Percentiles rank a stretch among this genome's conserved stretches.
Conservation (phyloP, 1,140 invertebrate genomes). For the Temnothorax nylanderi region DNA sequence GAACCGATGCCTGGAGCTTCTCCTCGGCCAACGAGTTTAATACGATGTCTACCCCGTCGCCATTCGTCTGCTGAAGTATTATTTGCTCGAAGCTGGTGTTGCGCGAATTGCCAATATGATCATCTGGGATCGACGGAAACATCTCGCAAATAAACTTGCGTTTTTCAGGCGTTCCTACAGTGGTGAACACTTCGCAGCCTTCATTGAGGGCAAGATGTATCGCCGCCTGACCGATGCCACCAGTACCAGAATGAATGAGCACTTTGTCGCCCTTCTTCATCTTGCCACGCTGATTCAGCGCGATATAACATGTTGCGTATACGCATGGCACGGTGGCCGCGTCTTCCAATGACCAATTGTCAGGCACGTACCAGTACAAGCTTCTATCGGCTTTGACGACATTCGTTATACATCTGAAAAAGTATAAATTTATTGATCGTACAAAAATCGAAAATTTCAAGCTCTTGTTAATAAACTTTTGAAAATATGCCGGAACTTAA, state of each 20-base stretch:
- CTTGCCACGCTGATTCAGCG: slow-evolving; percentile 87
- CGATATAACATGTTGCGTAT: slow-evolving; percentile 94
- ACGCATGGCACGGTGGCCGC: slow-evolving; percentile 95
- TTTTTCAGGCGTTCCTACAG: slow-evolving; percentile 90
- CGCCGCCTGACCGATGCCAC: slow-evolving; percentile 93
- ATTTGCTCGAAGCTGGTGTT: slow-evolving; percentile 90
- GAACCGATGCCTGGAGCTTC: slow-evolving; percentile 91
- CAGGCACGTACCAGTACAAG: slow-evolving; percentile 92
- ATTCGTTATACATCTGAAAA: slow-evolving; percentile 87
- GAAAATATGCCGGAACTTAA: neutral
- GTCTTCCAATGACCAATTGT: slow-evolving; percentile 93
- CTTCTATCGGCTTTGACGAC: slow-evolving; percentile 86
- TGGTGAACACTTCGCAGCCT: slow-evolving; percentile 90
- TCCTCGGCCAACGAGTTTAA: slow-evolving; percentile 93
- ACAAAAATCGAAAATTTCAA: neutral
- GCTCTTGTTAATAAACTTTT: neutral
- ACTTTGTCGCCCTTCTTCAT: slow-evolving; percentile 88
- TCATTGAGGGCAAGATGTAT: slow-evolving; percentile 89
- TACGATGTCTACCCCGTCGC: slow-evolving; percentile 91
- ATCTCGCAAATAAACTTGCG: slow-evolving; percentile 88
- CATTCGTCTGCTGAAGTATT: slow-evolving; percentile 87
- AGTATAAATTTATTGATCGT: neutral
- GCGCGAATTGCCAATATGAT: slow-evolving; percentile 91
- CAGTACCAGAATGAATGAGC: slow-evolving; percentile 91
- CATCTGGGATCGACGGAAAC: slow-evolving; percentile 89